Evolutionary conservation across 2,797 vertebrate genomes (phyloP).

Genomic region (Clarias laeviceps): DNA sequence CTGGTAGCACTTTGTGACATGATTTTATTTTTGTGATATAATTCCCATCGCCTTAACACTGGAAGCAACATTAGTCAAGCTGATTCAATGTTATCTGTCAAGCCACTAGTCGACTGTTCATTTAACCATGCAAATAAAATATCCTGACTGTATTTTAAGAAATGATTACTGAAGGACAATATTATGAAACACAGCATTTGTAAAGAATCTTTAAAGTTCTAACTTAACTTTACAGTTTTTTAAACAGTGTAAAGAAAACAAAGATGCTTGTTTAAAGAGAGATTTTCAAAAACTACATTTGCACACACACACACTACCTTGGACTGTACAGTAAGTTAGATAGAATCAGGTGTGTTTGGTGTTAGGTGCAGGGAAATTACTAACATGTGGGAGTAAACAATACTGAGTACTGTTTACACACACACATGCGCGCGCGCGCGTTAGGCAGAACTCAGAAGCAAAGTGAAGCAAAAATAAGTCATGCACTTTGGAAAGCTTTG

Average conservation of each 20-base stretch:
- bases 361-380: background rate
- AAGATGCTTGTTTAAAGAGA: background rate
- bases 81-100: too few relatives aligned
- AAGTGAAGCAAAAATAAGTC: background rate
- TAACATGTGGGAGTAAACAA: background rate
- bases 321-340: too few relatives aligned
- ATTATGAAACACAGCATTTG: background rate
- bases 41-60: too few relatives aligned
- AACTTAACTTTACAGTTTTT: background rate
- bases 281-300: background rate
- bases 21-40: too few relatives aligned
- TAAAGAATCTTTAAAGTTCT: background rate
- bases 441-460: background rate
- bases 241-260: background rate
- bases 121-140: too few relatives aligned
- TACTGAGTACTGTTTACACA: background rate
- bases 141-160: background rate
- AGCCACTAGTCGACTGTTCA: too few relatives aligned
- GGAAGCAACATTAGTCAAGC: too few relatives aligned
- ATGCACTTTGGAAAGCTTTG: background rate
- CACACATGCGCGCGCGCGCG: background rate
- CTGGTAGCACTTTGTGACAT: too few relatives aligned
- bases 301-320: background rate
- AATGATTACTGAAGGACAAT: background rate
- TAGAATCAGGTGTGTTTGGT: background rate